A percentile compares a stretch with the other conserved stretches of the same genome.
These are phyloP conservation scores for Vultur gryphus DNA, from an alignment of 2,797 vertebrate genomes.

Conservation along the genomic window DNA sequence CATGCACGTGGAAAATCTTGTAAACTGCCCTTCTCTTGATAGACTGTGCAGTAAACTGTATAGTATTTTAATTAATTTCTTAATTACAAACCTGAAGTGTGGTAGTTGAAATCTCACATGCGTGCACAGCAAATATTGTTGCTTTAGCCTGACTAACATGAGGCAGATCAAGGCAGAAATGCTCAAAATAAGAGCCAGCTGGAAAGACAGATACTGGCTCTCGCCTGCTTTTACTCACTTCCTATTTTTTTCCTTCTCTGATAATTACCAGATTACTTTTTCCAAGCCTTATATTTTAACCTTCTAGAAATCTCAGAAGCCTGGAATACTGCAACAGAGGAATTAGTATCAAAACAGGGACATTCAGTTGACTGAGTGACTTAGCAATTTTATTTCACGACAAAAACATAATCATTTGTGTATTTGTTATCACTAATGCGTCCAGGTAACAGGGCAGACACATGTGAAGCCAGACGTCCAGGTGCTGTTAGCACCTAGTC, in stretches of 20 bases:
- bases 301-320: not conserved
- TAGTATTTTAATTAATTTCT: constrained; percentile 74
- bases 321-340: not conserved
- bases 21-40: constrained; percentile 58
- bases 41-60: constrained; percentile 68
- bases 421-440: not conserved
- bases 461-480: not conserved
- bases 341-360: not conserved
- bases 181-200: constrained; percentile 48
- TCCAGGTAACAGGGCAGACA: not conserved
- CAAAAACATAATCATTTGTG: not conserved
- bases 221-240: constrained; percentile 18
- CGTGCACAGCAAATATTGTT: constrained; percentile 42
- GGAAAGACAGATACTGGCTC: constrained; percentile 37
- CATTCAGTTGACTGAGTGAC: not conserved
- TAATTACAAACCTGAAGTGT: constrained; percentile 58
- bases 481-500: not conserved
- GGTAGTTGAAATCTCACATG: constrained; percentile 53
- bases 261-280: constrained; percentile 56
- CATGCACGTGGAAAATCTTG: constrained; percentile 47
- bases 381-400: not conserved
- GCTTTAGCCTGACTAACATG: constrained; percentile 9
- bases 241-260: not conserved
- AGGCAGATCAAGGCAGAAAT: constrained; percentile 1
- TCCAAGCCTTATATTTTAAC: constrained; percentile 3